Evolutionary conservation across 2,113 vertebrate species (phyloP).

Genomic region (Arizona elegans): DNA sequence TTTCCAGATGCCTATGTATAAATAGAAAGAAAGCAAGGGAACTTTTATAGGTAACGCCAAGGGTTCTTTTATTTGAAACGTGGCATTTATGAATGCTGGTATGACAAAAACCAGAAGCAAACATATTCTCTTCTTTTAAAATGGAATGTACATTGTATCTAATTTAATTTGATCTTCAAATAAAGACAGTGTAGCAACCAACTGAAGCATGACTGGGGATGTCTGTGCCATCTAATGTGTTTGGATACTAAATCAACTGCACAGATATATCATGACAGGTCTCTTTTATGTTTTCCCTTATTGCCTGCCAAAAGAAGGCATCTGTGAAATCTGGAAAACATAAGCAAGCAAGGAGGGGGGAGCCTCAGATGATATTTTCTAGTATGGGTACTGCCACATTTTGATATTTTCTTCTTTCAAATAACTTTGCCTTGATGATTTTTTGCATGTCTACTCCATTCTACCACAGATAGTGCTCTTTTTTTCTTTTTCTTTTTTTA

Average conservation of each 20-base stretch:
- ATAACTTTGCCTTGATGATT: neutral
- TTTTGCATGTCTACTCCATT: neutral
- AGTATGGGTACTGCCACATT: neutral
- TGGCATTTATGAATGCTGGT: neutral
- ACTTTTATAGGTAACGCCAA: neutral
- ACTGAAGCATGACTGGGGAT: neutral
- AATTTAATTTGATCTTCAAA: constrained; percentile 12
- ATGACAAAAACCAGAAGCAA: neutral
- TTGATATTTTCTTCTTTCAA: neutral
- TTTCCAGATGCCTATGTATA: neutral
- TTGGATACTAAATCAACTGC: neutral
- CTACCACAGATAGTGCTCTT: neutral
- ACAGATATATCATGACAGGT: neutral
- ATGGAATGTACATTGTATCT: neutral
- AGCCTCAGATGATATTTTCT: neutral
- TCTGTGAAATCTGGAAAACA: constrained; percentile 6
- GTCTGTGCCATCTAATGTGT: neutral
- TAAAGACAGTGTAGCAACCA: neutral
- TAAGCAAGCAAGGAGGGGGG: neutral
- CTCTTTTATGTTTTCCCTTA: constrained; percentile 8
- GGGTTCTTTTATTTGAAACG: neutral
- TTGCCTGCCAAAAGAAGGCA: constrained; percentile 1
- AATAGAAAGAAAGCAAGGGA: neutral
- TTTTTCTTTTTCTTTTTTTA: neutral
- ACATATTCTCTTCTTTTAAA: constrained; percentile 1